A percentile compares a stretch with the other conserved stretches of the same genome.
phyloP scores from a whole-genome alignment of 2,888 invertebrate species.

The Heliconius sara region DNA sequence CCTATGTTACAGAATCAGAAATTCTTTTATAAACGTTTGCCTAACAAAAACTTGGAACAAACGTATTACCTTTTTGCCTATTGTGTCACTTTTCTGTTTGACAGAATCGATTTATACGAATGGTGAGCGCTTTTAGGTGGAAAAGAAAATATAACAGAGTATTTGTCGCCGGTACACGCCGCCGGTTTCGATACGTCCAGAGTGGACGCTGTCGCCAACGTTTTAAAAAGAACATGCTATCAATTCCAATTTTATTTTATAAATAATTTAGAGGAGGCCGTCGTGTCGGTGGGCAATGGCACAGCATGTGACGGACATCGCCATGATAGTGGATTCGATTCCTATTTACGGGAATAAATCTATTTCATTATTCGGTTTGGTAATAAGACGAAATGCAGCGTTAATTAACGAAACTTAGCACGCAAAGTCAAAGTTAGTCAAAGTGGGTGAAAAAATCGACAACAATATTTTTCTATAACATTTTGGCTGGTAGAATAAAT shows the following conservation, averaged over 20 bases:
- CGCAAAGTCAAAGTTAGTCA: too few species aligned
- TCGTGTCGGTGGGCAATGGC: neutral
- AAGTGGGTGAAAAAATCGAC: neutral
- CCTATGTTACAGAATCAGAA: constrained; percentile 11
- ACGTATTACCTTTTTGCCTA: constrained; percentile 59
- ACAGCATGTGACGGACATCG: neutral
- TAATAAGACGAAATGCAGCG: neutral
- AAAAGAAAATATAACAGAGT: constrained; percentile 72
- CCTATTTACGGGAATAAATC: neutral
- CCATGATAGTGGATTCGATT: neutral
- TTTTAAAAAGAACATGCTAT: constrained; percentile 22
- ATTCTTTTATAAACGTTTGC: constrained; percentile 36
- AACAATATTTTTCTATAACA: neutral
- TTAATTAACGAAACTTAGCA: too few species aligned
- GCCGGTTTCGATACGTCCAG: constrained; percentile 31
- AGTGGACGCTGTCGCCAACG: constrained; percentile 18
- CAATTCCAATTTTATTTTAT: neutral
- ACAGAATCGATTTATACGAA: constrained; percentile 72
- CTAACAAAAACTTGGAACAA: constrained; percentile 53
- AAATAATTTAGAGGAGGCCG: neutral
- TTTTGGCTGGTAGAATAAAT: neutral
- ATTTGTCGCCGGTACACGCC: constrained; percentile 64
- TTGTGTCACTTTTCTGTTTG: constrained; percentile 68
- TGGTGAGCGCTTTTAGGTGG: constrained; percentile 73
- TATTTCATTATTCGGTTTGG: neutral